These are phyloP conservation scores for Siniperca obscura DNA, from an alignment of 2,797 vertebrate species.

Conservation along the genomic window DNA sequence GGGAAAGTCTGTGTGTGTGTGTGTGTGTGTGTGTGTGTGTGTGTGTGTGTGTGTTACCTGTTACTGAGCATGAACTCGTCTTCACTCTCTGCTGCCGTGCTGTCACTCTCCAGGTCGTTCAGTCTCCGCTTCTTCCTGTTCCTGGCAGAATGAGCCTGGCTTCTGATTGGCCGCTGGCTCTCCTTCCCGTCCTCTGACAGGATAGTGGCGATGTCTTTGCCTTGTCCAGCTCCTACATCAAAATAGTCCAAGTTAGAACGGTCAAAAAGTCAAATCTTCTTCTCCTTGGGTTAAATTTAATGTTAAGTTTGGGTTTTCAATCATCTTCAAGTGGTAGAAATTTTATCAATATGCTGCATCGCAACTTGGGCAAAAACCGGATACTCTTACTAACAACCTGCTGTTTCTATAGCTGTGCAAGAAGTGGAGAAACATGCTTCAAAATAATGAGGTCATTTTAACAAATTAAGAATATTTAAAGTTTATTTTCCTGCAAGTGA, in stretches of 20 bases:
- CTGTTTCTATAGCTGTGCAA: background rate
- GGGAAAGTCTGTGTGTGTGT: background rate
- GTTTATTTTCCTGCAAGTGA: background rate
- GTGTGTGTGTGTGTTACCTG: constrained; percentile 82
- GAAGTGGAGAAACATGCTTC: background rate
- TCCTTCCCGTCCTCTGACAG: constrained; percentile 89
- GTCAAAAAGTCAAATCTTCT: background rate
- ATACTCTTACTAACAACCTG: background rate
- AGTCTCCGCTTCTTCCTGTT: constrained; percentile 93
- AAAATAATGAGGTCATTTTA: background rate
- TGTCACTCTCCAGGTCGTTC: constrained; percentile 97
- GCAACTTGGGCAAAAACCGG: background rate
- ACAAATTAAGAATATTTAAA: background rate
- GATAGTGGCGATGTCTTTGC: constrained; percentile 88
- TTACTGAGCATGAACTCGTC: constrained; percentile 97
- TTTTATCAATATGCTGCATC: background rate
- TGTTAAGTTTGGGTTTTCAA: background rate
- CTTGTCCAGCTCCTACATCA: constrained; percentile 82
- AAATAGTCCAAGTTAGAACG: background rate
- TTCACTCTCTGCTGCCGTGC: constrained; percentile 95
- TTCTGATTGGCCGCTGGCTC: constrained; percentile 86
- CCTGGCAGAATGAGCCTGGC: constrained; percentile 79
- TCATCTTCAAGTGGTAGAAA: background rate
- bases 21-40: background rate
- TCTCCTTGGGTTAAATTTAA: background rate